Percentiles rank a stretch among this genome's conserved stretches.
phyloP scores from a whole-genome alignment of 2,113 vertebrate genomes.

The Blennius ocellaris region DNA sequence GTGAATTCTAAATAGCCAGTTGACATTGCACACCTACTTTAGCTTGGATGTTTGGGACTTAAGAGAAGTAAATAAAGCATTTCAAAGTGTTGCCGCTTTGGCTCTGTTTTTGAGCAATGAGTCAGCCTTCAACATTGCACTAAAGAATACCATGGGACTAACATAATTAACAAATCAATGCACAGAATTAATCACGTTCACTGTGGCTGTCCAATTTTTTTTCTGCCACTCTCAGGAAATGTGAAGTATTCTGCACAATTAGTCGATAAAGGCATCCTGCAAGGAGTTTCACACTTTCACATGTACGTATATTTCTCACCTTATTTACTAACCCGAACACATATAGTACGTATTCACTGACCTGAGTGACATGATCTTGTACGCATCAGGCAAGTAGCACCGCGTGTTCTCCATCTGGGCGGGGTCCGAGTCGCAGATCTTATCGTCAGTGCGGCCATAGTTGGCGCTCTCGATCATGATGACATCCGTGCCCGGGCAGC shows the following conservation, averaged over 20 bases:
- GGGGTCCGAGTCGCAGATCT: constrained; percentile 99
- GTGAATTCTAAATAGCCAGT: constrained; percentile 15
- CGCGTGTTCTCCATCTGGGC: constrained; percentile 99
- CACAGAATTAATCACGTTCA: constrained; percentile 19
- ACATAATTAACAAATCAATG: constrained; percentile 34
- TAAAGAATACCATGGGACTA: constrained; percentile 11
- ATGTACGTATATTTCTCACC: too few species aligned
- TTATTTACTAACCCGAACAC: background rate
- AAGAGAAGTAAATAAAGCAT: constrained; percentile 1
- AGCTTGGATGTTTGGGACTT: background rate
- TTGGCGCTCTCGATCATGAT: constrained; percentile 99
- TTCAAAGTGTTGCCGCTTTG: constrained; percentile 14
- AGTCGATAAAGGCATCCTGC: background rate
- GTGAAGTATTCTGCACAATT: background rate
- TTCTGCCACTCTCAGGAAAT: constrained; percentile 9
- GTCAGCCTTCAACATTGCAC: constrained; percentile 18
- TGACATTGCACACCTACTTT: constrained; percentile 6
- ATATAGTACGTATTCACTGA: constrained; percentile 28
- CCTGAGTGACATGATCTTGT: constrained; percentile 99
- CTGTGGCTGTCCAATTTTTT: constrained; percentile 4
- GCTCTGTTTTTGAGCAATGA: constrained; percentile 2
- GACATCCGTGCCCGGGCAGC: constrained; percentile 97
- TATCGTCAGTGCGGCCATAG: constrained; percentile 98
- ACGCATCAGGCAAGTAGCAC: constrained; percentile 98
- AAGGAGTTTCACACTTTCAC: background rate